Base-by-base conservation (phyloP, 2,888 invertebrate genomes). In the Harpalus rubripes region DNA sequence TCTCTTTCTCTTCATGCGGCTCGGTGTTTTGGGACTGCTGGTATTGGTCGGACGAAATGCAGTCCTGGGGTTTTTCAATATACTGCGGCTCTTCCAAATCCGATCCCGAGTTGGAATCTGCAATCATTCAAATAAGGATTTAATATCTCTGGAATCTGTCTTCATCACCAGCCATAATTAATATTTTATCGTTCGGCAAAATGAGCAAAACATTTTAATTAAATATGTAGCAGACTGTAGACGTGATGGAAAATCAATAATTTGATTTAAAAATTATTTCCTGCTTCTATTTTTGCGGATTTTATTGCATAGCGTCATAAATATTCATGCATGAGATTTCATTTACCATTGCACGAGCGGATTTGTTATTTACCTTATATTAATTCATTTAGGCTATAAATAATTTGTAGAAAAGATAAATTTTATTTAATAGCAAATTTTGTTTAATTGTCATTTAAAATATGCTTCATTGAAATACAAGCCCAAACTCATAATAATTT, bases 1-100 rank as follows among this genome's bases (percentile, higher is more conserved):
- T 91, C 87, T 90, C 90, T 86, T 89, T 90, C 87, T 90, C 91
- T 83, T 89, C 89, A 15, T 61, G 74, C 7, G 72, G 72, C 18
- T 81, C 74, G 44, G 16, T 32, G 74, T 10, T 76, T 74, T 83
- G 74, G 12, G 59, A 32, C n/a, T 78, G 83, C 44, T 76, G 83
- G 58, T 81, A 81, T 22, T 81, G 68, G 52, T 81, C 72, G 8
- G 18, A 39, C 7, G 74, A 59, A 7, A 76, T 58, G 32, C 61
- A 22, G 39, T 83, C 83, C 22, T 74, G 78, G 16, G 84, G 63
- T 78, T 84, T 84, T 15, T 84, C 84, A 52, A 78, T 65, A 32
- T 84, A 84, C 5, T 81, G 81, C 7, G 52, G 81, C 44, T 84
- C 84, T 7, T 84, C 84, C 18, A 22, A n/a, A 52, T 84, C 84